Base-by-base conservation (phyloP, 2,888 invertebrate genomes). In the Morpho deidamia region DNA sequence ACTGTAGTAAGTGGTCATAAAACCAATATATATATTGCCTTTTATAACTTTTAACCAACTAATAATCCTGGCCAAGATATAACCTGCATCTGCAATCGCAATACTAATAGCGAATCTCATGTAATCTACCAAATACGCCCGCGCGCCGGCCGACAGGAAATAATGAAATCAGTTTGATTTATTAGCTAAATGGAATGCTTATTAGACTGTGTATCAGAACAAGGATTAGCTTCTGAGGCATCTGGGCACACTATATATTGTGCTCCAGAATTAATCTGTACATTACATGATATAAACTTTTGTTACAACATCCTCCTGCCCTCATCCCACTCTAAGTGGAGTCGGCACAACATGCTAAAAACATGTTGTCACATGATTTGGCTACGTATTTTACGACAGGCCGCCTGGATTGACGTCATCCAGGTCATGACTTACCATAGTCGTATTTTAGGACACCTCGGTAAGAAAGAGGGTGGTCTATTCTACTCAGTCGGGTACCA, bases 81-180 rank as follows among this genome's bases (percentile, higher is more conserved):
- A 54, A 58, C 42, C 38, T 49, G 50, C 53, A 44, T 46, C 54
- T 41, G 56, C 58, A 56, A 58, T 54, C 38, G 44, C 52, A 59
- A 53, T 53, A 62, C 63, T 66, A 70, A 72, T 64, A 61, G 61
- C 60, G 61, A 62, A 66, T 66, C 67, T 64, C 64, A 66, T 70
- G 65, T 71, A 69, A 74, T 71, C 66, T 60, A 66, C 64, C 64
- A 62, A 70, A 74, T 67, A 70, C 67, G 61, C 63, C 60, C 58
- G 60, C 56, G 57, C 60, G 60, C 57, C 65, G 67, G 60, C 67
- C 65, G 65, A 74, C 70, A 77, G 76, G 79, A 81, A 83, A 80
- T 81, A 84, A 83, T 83, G 80, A 79, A 83, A 84, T 83, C 80
- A 74, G 72, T 71, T 69, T 83, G 82, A 85, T 82, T 84, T 84